phyloP scores from a whole-genome alignment of 2,888 invertebrate genomes.

The Rhagonycha fulva region DNA sequence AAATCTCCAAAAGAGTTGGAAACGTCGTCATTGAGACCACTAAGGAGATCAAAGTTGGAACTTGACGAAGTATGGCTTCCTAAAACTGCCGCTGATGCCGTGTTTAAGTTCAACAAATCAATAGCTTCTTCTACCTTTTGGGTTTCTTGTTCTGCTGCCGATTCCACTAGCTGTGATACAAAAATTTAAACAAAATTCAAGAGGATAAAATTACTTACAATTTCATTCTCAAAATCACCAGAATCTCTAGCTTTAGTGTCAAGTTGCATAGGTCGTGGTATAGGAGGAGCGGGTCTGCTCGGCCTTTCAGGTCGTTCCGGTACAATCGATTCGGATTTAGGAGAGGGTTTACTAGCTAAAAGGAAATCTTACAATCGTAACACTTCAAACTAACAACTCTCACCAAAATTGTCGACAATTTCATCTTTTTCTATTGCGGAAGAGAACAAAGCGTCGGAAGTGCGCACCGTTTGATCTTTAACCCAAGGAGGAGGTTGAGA shows the following conservation, averaged over 20 bases:
- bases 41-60: slow-evolving; percentile 66
- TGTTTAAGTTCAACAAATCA: slow-evolving; percentile 63
- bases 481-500: slow-evolving; percentile 76
- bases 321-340: slow-evolving; percentile 37
- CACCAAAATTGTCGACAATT: slow-evolving; percentile 82
- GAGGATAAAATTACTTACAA: slow-evolving; percentile 21
- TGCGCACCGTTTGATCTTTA: slow-evolving; percentile 64
- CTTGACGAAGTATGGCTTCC: slow-evolving; percentile 47
- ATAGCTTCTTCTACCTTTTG: slow-evolving; percentile 56
- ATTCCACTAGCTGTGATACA: background rate
- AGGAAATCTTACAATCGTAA: slow-evolving; percentile 10
- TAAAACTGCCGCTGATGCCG: slow-evolving; percentile 20
- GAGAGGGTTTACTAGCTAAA: slow-evolving; percentile 55
- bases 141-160: slow-evolving; percentile 2
- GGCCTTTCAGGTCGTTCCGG: slow-evolving; percentile 35
- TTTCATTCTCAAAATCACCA: slow-evolving; percentile 43
- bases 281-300: slow-evolving; percentile 50
- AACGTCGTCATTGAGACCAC: slow-evolving; percentile 53
- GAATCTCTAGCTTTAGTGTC: slow-evolving; percentile 39
- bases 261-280: slow-evolving; percentile 38
- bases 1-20: slow-evolving; percentile 57
- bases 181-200: background rate
- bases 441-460: slow-evolving; percentile 69
- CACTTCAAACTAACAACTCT: slow-evolving; percentile 28
- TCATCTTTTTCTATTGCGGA: slow-evolving; percentile 82